Conservation (phyloP, 2,888 invertebrate species). For the Callosobruchus maculatus region DNA sequence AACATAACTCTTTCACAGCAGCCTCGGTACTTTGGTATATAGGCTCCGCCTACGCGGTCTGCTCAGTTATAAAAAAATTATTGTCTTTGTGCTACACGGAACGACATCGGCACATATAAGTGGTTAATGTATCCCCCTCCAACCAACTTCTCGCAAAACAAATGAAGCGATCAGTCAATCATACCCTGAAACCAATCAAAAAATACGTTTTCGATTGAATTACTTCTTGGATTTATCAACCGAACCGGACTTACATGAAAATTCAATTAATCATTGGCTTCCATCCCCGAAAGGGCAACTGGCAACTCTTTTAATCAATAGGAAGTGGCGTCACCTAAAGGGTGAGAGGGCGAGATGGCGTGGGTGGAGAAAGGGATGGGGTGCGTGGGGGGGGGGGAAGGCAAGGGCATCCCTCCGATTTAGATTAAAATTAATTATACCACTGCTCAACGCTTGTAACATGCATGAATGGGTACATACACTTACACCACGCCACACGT, state of each 20-base stretch:
- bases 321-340: constrained; percentile 11
- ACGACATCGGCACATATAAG: too few relatives aligned
- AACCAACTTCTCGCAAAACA: not conserved
- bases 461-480: not conserved
- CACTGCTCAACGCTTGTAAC: not conserved
- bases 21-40: too few relatives aligned
- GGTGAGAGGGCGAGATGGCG: not conserved
- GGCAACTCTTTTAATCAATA: constrained; percentile 39
- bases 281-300: constrained; percentile 44
- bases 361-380: not conserved
- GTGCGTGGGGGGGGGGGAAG: not conserved
- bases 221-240: constrained; percentile 45
- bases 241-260: constrained; percentile 42
- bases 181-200: constrained; percentile 15
- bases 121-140: not conserved
- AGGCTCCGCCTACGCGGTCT: too few relatives aligned
- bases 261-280: constrained; percentile 47
- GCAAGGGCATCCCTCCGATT: not conserved
- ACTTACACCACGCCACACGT: not conserved
- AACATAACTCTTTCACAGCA: too few relatives aligned
- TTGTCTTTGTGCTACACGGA: too few relatives aligned
- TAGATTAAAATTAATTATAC: not conserved
- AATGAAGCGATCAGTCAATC: not conserved
- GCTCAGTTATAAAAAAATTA: too few relatives aligned
- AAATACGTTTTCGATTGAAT: constrained; percentile 36